phyloP scores from a whole-genome alignment of 2,888 invertebrate species.

The Unio pictorum region DNA sequence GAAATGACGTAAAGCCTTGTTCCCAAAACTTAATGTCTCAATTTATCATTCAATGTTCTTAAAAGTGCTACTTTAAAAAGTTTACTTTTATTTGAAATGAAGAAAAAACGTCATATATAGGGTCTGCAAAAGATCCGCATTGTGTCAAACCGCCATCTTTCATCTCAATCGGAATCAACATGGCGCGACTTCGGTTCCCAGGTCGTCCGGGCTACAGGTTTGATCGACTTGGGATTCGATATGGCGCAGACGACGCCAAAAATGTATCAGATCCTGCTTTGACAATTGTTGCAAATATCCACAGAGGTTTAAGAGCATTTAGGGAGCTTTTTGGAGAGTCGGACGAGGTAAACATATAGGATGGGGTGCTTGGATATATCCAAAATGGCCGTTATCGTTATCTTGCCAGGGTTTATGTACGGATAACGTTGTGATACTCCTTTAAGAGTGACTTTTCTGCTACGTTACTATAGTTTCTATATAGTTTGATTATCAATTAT shows the following conservation, averaged over 20 bases:
- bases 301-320: conserved; percentile 60
- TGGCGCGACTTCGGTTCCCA: conserved; percentile 70
- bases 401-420: neutral
- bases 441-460: too few species aligned
- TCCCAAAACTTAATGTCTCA: too few species aligned
- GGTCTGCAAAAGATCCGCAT: too few species aligned
- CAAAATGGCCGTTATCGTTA: conserved; percentile 65
- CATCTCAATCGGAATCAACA: conserved; percentile 42
- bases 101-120: too few species aligned
- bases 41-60: too few species aligned
- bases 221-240: conserved; percentile 60
- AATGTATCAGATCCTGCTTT: conserved; percentile 60
- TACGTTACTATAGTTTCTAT: too few species aligned
- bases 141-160: too few species aligned
- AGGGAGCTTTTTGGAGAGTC: conserved; percentile 66
- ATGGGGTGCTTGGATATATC: conserved; percentile 9
- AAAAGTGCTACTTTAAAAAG: too few species aligned
- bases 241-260: conserved; percentile 62
- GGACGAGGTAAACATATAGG: conserved; percentile 63
- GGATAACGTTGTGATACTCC: too few species aligned
- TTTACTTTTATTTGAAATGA: too few species aligned
- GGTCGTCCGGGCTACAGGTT: conserved; percentile 70
- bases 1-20: too few species aligned
- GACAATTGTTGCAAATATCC: conserved; percentile 63
- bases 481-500: too few species aligned